Base-by-base conservation (phyloP, 1,140 invertebrate genomes). In the Pygmarrhopalites habei region DNA sequence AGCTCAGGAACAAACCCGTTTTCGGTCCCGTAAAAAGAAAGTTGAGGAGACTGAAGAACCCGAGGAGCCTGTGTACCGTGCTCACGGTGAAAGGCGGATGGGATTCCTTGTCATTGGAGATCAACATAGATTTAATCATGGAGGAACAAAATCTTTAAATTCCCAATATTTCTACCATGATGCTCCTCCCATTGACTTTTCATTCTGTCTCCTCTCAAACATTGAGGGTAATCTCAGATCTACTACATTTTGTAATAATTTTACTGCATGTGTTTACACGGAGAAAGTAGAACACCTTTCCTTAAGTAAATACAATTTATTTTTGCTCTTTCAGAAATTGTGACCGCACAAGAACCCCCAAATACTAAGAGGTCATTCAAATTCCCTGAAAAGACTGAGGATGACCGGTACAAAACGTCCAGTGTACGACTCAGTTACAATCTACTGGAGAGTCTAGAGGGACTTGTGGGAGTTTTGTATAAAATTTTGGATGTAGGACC, bases 401-500 rank as follows among this genome's bases (percentile, higher is more conserved):
- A 71, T 46, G 66, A 67, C 17, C 51, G 64, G 10, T 71, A 66
- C 30, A 47, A 58, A 55, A 71, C 69, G 0, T 66, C 69, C 1
- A 56, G 46, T 17, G 21, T 71, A 1, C 51, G 69, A 17, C 46
- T 71, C n/a, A 68, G 66, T 28, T 71, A 71, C 30, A 71, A 71
- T 53, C 51, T 66, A 3, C 44, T 71, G 2, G 56, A 55, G 10
- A 62, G 26, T 19, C 4, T 68, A 7, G 66, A 71, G 5, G 69
- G 66, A 0, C 39, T 71, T 2, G 61, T 63, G 14, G 65, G 65
- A 39, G 53, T 66, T 5, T 39, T 68, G 1, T 71, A 71, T 41
- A 66, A 65, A 56, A 66, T 68, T 29, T 28, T 71, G n/a, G 64
- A 67, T 28, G 58, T 59, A 60, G 69, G 69, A 23, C 69, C 69